Percentiles rank a stretch among this genome's conserved stretches.
Conservation (phyloP, 2,797 vertebrate genomes). For the Bovichtus variegatus region DNA sequence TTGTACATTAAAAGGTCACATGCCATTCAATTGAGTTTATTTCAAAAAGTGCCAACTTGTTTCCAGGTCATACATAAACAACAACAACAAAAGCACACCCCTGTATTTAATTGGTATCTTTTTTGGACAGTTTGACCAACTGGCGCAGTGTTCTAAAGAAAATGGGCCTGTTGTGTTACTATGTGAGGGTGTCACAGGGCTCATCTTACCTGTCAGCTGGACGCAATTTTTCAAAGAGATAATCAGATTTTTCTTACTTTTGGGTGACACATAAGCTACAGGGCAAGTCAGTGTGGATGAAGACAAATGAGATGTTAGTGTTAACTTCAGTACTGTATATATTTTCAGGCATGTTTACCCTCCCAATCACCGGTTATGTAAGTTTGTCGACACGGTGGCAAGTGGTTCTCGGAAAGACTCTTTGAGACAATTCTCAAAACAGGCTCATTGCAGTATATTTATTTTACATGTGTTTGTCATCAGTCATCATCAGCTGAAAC, state of each 20-base stretch:
- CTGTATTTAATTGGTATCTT: too few species aligned
- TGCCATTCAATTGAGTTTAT: too few species aligned
- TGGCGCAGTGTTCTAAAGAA: too few species aligned
- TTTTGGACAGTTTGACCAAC: too few species aligned
- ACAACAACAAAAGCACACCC: too few species aligned
- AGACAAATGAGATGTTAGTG: not conserved
- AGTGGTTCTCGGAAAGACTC: not conserved
- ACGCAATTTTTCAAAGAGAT: not conserved
- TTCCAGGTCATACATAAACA: too few species aligned
- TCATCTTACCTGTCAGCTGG: not conserved
- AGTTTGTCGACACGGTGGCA: not conserved
- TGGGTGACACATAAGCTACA: not conserved
- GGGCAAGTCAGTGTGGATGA: not conserved
- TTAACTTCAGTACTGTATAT: not conserved
- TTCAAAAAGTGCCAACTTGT: too few species aligned
- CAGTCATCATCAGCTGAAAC: constrained; percentile 2
- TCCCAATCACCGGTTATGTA: too few species aligned
- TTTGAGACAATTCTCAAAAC: not conserved
- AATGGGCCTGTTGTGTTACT: too few species aligned
- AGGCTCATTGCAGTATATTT: not conserved
- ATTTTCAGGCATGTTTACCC: not conserved
- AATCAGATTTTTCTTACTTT: not conserved
- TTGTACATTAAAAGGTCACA: too few species aligned
- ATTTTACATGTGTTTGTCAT: not conserved
- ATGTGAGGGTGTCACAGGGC: not conserved